phyloP scores from a whole-genome alignment of 2,888 invertebrate species.

The Autographa gamma region DNA sequence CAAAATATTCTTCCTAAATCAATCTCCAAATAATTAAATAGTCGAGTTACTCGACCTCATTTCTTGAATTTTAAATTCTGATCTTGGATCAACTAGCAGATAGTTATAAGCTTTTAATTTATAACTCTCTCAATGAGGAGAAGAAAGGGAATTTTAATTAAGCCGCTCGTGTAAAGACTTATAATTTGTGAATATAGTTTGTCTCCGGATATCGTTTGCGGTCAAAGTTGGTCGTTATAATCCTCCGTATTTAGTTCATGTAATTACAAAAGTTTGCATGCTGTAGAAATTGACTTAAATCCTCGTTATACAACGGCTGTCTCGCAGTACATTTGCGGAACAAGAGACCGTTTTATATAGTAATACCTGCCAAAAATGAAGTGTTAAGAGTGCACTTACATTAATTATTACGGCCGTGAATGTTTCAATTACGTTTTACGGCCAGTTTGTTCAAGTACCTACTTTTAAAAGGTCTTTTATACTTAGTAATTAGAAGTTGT shows the following conservation, averaged over 20 bases:
- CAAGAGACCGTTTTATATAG: conserved; percentile 27
- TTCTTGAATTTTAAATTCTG: neutral
- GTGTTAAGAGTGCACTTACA: conserved; percentile 38
- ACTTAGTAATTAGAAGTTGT: neutral
- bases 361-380: conserved; percentile 46
- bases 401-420: conserved; percentile 16
- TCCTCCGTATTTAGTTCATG: conserved; percentile 34
- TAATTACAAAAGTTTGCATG: conserved; percentile 35
- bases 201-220: conserved; percentile 41
- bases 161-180: conserved; percentile 24
- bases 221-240: conserved; percentile 38
- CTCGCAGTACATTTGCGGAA: conserved; percentile 25
- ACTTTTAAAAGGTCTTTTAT: neutral
- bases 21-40: too few species aligned
- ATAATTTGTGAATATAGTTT: conserved; percentile 36
- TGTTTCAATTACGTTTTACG: conserved; percentile 13
- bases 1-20: too few species aligned
- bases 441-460: conserved; percentile 5
- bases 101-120: conserved; percentile 26
- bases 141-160: conserved; percentile 40
- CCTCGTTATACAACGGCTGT: conserved; percentile 15
- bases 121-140: conserved; percentile 20
- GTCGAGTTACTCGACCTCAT: too few species aligned
- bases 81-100: neutral
- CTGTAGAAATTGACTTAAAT: conserved; percentile 34